These are phyloP conservation scores for Cotesia glomerata DNA, from an alignment of 1,140 invertebrate genomes.

Conservation along the genomic window DNA sequence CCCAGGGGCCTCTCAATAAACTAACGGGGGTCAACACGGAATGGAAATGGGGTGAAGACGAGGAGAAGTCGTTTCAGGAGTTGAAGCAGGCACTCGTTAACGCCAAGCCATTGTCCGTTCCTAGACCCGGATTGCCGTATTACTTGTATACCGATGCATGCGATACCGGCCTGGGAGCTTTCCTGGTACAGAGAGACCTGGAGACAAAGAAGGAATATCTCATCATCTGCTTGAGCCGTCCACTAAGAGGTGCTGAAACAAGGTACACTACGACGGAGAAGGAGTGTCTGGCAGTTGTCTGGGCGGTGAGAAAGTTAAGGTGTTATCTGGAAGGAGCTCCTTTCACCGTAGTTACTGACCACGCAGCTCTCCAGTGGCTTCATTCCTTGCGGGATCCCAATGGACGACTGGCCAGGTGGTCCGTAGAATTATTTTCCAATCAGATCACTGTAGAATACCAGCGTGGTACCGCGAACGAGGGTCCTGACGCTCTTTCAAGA, in stretches of 20 bases:
- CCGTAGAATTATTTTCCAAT: not conserved
- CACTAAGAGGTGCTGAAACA: not conserved
- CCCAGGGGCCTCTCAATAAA: constrained; percentile 24
- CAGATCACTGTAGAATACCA: not conserved
- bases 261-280: not conserved
- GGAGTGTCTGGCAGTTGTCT: not conserved
- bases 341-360: not conserved
- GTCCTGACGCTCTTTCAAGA: not conserved
- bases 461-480: not conserved
- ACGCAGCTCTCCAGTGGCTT: not conserved
- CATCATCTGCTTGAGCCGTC: not conserved
- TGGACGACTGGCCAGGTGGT: not conserved
- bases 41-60: constrained; percentile 25
- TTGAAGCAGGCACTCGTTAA: constrained; percentile 18
- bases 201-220: not conserved
- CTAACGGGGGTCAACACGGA: constrained; percentile 18
- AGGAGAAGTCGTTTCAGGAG: constrained; percentile 10
- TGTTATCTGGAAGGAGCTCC: not conserved
- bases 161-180: constrained; percentile 10
- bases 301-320: not conserved
- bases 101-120: not conserved
- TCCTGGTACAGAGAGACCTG: not conserved
- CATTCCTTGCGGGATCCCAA: not conserved
- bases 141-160: constrained; percentile 21
- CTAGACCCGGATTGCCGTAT: constrained; percentile 1